Base-by-base conservation (phyloP, 2,888 invertebrate species). In the Nymphalis urticae region DNA sequence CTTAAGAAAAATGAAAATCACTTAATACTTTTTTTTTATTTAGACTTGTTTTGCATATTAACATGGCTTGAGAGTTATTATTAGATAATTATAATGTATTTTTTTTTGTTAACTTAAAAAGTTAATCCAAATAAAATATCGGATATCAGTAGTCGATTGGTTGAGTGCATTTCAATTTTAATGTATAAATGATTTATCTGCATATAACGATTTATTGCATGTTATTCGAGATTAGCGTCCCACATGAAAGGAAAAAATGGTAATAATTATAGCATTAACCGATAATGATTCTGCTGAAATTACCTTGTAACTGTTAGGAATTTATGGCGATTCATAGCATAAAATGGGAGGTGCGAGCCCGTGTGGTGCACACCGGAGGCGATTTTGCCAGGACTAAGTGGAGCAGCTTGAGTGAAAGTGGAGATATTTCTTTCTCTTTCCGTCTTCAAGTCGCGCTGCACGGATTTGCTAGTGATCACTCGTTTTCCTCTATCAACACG, bases 381-480 rank as follows among this genome's bases (percentile, higher is more conserved):
- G 72, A 67, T 69, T 77, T 80, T 77, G 82, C 76, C 82, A 87
- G 90, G 87, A 88, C 82, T 78, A 88, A 85, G 88, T 88, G 82
- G 87, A 84, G 75, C 87, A 81, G 70, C 76, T 75, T 76, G 75
- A 85, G 89, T 89, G 92, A 92, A 92, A 92, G 92, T 89, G 82
- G 82, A 80, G 83, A 83, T 78, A 83, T 80, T 77, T 83, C 82
- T 85, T 81, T 85, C 85, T 85, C 84, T 83, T 76, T 82, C 81
- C 73, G 75, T 76, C 77, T 75, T 72, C 77, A 75, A 76, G 72
- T 72, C 74, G 78, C 74, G 74, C 73, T 70, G 72, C 74, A 76
- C 78, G 79, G 80, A 80, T 78, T 77, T 76, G 80, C 78, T 69
- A 51, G 74, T 75, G 75, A 77, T 76, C 80, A 80, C 77, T 82